Evolutionary conservation across 2,888 invertebrate genomes (phyloP), one percentile per base, ranked within the genome.

Genomic region (Pachliopta kotzebuea): DNA sequence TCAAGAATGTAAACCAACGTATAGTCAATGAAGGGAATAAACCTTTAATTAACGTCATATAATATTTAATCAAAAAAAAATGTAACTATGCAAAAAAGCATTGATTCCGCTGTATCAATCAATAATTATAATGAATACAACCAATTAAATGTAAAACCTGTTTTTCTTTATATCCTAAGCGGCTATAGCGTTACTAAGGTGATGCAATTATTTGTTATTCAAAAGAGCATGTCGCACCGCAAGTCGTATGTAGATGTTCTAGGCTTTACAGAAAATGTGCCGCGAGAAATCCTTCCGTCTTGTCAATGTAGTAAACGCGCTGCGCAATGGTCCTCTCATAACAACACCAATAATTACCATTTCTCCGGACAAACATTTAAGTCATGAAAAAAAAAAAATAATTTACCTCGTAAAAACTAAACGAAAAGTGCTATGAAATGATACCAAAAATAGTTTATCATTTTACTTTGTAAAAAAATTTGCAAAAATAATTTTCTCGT

Each of bases 301-400:
- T 57, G 52, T 57, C 60, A 26, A 29, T 57, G 37, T 52, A 57
- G 52, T 53, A 20, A 61, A 63, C 54, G 45, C 14, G 55, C 26
- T 26, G 60, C 69, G 73, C 73, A 73, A 72, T 74, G 65, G 71
- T 65, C 50, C 62, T 69, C 70, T 21, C 21, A 20, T 52, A 52
- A 11, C 23, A n/a, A 23, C n/a, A 62, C 62, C 62, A 62, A 4
- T n/a, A 56, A 18, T 21, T 49, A 31, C 20, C 24, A 20, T 21
- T 62, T 62, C 17, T 31, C 6, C 24, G 56, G 56, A 62, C 50
- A 59, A 37, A 8, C 0, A 49, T n/a, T n/a, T 49, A 14, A 20
- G n/a, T 49, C 1, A 56, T 55, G 8, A 14, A 14, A 37, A 37
- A 37, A 37, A 14, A 14, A 37, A 37, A 11, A 14, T 37, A 37